Evolutionary conservation across 1,140 invertebrate species (phyloP).

Genomic region (Drosophila carrolli): DNA sequence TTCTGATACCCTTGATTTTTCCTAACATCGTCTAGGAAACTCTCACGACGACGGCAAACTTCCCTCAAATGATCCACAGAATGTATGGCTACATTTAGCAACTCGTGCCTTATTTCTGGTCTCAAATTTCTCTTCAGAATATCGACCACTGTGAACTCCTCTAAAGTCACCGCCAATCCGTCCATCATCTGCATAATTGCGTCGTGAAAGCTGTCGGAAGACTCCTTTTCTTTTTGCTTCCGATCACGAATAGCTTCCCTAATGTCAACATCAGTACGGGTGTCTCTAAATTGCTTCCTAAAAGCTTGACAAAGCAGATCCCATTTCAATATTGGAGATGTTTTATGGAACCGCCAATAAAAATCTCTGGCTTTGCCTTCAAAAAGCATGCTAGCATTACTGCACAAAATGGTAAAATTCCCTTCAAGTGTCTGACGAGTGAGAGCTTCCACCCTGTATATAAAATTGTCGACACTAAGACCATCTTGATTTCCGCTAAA

Average conservation of each 20-base stretch:
- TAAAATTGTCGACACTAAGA: neutral
- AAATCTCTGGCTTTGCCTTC: too few relatives aligned
- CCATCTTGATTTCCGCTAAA: conserved; percentile 4
- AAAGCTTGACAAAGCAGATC: neutral
- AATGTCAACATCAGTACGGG: conserved; percentile 4
- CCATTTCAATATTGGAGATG: neutral
- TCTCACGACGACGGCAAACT: neutral
- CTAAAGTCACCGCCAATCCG: neutral
- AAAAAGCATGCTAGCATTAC: neutral
- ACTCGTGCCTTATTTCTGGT: neutral
- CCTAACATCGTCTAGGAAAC: conserved; percentile 9
- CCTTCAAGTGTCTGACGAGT: neutral
- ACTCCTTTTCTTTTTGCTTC: neutral
- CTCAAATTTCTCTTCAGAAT: neutral
- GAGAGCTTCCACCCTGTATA: neutral
- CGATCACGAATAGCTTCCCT: neutral
- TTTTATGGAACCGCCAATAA: too few relatives aligned
- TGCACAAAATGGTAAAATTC: neutral
- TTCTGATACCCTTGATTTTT: conserved; percentile 1
- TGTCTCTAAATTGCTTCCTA: neutral
- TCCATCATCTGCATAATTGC: neutral
- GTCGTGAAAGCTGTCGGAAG: neutral
- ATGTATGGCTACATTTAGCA: neutral
- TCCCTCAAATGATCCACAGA: conserved; percentile 4
- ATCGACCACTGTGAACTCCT: too few relatives aligned